Evolutionary conservation across 2,888 invertebrate genomes (phyloP).

Genomic region (Ceraclea dissimilis): DNA sequence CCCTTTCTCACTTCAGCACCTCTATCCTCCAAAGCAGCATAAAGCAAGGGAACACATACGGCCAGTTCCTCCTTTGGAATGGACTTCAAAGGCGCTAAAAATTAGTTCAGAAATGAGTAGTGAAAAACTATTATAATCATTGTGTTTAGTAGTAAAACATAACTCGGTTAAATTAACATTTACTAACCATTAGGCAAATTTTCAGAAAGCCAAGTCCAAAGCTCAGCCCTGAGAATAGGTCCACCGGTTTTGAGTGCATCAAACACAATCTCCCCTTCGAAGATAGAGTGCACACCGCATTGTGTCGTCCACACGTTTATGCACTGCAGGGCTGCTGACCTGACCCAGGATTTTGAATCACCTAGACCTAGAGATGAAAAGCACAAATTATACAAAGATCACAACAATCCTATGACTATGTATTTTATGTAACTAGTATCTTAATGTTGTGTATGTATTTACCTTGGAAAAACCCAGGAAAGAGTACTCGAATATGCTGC

Average conservation of each 20-base stretch:
- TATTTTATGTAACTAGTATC: too few species aligned
- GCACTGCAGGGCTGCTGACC: conserved; percentile 72
- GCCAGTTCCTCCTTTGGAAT: conserved; percentile 76
- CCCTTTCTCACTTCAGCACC: conserved; percentile 87
- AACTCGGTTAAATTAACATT: too few species aligned
- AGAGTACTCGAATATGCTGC: conserved; percentile 69
- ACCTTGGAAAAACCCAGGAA: conserved; percentile 85
- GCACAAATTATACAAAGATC: too few species aligned
- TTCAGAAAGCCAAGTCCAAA: conserved; percentile 81
- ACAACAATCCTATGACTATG: too few species aligned
- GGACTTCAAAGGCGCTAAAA: conserved; percentile 58
- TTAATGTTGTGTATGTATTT: conserved; percentile 14
- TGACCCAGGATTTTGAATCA: conserved; percentile 70
- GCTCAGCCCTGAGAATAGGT: conserved; percentile 70
- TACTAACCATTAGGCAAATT: conserved; percentile 62
- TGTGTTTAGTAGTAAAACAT: too few species aligned
- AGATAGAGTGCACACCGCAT: conserved; percentile 68
- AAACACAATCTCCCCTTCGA: conserved; percentile 80
- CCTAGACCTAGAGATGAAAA: conserved; percentile 48
- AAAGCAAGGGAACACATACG: conserved; percentile 68
- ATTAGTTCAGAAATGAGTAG: too few species aligned
- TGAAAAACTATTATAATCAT: too few species aligned
- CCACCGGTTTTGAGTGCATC: conserved; percentile 83
- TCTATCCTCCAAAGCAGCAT: conserved; percentile 81
- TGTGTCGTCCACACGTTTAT: conserved; percentile 80